Evolutionary conservation across 2,113 vertebrate species (phyloP), one percentile per base, ranked within the genome.

Genomic region (Hippopotamus amphibius): DNA sequence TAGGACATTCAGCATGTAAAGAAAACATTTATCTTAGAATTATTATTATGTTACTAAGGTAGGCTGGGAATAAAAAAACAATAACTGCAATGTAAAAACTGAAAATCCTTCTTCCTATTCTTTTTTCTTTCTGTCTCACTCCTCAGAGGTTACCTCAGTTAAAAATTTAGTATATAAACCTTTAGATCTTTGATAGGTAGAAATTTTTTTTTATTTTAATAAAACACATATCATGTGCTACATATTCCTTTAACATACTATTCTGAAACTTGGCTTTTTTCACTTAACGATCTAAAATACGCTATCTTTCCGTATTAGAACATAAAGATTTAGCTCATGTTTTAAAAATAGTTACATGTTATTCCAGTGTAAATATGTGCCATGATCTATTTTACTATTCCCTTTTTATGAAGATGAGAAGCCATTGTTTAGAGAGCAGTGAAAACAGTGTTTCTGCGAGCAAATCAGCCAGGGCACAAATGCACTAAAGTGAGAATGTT

Each of bases 221-320:
- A 28, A 87, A 79, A 37, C 7, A 30, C n/a, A 59, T 77, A 88
- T 68, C 66, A 61, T 69, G n/a, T 10, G 46, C 12, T 41, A 37
- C 6, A 37, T 69, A 53, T 55, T 71, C 28, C 59, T 76, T 71
- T 69, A 82, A 92, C 16, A 61, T 53, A 19, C 28, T 92, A 41
- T 84, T 91, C 43, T 95, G 55, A 30, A 37, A 63, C 30, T 69
- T 96, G 33, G 26, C 33, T 21, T 88, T 95, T 83, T 88, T 74
- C 33, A 24, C 24, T 28, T 53, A 68, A 33, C 13, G 15, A 76
- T 48, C 53, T 92, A 88, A 81, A 94, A 68, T 91, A 68, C 1
- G 2, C 30, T 55, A 50, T 77, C 30, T 89, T 88, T 71, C 43
- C 11, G 57, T 24, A 28, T 88, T 46, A 69, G 50, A 46, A 59